phyloP scores from a whole-genome alignment of 2,797 vertebrate species.

The Alcedo atthis region DNA sequence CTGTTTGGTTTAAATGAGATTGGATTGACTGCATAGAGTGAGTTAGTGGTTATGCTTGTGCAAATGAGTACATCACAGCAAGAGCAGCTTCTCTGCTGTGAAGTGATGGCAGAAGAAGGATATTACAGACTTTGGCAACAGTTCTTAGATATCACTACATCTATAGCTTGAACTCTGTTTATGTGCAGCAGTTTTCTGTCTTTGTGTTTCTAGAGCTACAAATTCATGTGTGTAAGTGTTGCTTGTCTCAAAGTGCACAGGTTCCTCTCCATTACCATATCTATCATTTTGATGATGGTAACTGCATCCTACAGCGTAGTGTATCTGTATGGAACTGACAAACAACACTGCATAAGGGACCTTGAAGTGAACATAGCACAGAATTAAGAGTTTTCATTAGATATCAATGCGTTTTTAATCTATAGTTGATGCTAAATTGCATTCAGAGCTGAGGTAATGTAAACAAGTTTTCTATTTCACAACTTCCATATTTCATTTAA shows the following conservation, averaged over 20 bases:
- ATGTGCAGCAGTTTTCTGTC: background rate
- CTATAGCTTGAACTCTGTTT: background rate
- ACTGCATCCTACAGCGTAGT: background rate
- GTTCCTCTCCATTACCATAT: background rate
- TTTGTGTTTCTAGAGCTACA: background rate
- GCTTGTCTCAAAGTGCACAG: background rate
- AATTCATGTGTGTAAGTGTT: fast-evolving
- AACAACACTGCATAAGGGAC: background rate
- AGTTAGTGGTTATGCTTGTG: background rate
- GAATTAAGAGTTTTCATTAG: background rate
- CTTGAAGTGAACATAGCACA: background rate
- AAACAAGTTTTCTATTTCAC: background rate
- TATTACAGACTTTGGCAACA: background rate
- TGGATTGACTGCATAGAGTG: background rate
- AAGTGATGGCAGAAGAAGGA: background rate
- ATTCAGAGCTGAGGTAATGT: background rate
- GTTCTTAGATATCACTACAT: background rate
- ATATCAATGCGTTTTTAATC: background rate
- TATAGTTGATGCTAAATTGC: background rate
- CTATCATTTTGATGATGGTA: background rate
- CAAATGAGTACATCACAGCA: background rate
- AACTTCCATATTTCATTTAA: background rate
- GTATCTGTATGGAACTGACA: background rate
- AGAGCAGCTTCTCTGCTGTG: background rate
- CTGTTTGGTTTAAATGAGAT: background rate